phyloP scores from a whole-genome alignment of 2,888 invertebrate species.

The Thereva nobilitata region DNA sequence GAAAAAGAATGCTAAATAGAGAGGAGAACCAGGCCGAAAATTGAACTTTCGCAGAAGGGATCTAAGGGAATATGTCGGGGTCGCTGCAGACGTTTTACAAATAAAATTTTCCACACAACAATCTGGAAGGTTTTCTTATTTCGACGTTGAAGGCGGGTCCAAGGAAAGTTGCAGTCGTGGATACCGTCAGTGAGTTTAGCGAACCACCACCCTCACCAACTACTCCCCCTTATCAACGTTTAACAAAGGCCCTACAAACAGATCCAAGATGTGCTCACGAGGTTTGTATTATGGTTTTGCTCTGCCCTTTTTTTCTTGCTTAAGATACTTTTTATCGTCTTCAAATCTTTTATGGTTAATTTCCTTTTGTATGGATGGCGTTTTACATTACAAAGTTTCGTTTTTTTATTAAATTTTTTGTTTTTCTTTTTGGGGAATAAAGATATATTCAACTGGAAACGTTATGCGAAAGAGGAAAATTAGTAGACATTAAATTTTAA shows the following conservation, averaged over 20 bases:
- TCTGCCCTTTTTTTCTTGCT: too few species aligned
- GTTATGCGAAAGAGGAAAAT: too few species aligned
- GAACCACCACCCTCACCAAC: conserved; percentile 53
- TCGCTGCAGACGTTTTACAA: not conserved
- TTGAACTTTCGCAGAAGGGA: too few species aligned
- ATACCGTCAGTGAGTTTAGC: conserved; percentile 55
- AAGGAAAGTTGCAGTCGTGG: conserved; percentile 57
- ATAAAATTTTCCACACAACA: conserved; percentile 20
- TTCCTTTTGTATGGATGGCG: conserved; percentile 13
- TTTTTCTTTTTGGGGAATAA: not conserved
- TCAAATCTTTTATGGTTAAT: too few species aligned
- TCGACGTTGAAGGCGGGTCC: conserved; percentile 18
- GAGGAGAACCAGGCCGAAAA: too few species aligned
- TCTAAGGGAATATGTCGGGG: too few species aligned
- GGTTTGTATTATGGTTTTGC: conserved; percentile 49
- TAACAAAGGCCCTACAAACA: conserved; percentile 61
- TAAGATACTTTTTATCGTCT: too few species aligned
- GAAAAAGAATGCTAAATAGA: too few species aligned
- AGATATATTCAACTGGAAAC: not conserved
- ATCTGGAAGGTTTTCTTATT: conserved; percentile 26
- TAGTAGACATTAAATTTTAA: too few species aligned
- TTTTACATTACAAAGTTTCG: not conserved
- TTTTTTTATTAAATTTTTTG: not conserved
- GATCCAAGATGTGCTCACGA: conserved; percentile 61
- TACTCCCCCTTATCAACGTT: conserved; percentile 61